Evolutionary conservation across 37 sponge, comb jelly and placozoan species (phyloP).

Genomic region (Agelas oroides): DNA sequence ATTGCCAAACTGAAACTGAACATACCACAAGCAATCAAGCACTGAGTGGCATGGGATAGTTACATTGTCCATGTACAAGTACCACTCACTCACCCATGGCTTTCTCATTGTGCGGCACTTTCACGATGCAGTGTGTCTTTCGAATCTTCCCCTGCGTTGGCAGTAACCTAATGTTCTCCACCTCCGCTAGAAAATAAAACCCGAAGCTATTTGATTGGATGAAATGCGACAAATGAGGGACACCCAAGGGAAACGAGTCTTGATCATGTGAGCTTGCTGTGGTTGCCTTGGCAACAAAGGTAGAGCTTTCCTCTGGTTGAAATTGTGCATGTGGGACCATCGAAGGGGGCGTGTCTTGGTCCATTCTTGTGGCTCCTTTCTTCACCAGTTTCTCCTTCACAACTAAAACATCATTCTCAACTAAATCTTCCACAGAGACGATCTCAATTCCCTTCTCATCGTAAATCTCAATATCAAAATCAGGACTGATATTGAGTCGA

Average conservation of each 20-base stretch:
- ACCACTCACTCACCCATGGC: not conserved
- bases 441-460: conserved; percentile 59
- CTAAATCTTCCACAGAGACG: conserved; percentile 43
- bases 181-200: conserved; percentile 47
- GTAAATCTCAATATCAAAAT: conserved; percentile 34
- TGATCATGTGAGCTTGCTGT: not conserved
- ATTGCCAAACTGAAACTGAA: too few species aligned
- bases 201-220: conserved; percentile 50
- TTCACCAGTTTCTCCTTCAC: not conserved
- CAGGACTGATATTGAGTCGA: conserved; percentile 9
- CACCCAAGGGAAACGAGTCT: not conserved
- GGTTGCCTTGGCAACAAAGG: not conserved
- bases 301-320: too few species aligned
- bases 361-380: not conserved
- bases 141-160: conserved; percentile 3
- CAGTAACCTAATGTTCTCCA: not conserved
- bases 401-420: conserved; percentile 43
- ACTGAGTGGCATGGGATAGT: too few species aligned
- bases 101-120: conserved; percentile 21
- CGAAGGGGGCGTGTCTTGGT: too few species aligned
- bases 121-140: conserved; percentile 34
- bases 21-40: too few species aligned
- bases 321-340: conserved; percentile 7
- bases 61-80: too few species aligned
- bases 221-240: conserved; percentile 34